Evolutionary conservation across 2,797 vertebrate genomes (phyloP), one percentile per base, ranked within the genome.

Genomic region (Sebastes reedi): DNA sequence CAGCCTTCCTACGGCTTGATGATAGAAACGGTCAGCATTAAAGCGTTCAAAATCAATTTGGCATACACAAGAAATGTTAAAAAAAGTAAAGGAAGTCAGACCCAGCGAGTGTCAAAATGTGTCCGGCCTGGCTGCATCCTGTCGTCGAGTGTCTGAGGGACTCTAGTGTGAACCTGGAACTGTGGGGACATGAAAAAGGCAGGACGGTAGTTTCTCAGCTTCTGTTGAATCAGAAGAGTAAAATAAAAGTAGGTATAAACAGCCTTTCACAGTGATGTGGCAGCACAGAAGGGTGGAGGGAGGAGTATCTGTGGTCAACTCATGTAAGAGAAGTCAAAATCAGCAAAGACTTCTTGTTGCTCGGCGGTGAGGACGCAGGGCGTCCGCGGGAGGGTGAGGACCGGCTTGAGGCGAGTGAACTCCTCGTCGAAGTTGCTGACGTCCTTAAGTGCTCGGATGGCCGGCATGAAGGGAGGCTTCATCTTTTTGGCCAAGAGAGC

Each of bases 401-500:
- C 87, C 0, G 98, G 97, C 59, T 96, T 95, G 77, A 98, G 95
- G 3, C 93, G 92, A 0, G 98, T 99, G 93, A 99, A 99, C 92
- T 98, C 97, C 70, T 96, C 93, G 62, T 99, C 98, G 0, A 99
- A 99, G 93, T 99, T 98, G 71, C 97, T 96, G 76, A 98, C 94
- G 29, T 99, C 98, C 0, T 92, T 92, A 0, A 93, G 92, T 2
- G 95, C 92, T 55, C 87, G 93, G 80, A 99, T 86, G 1, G 83
- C 85, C 0, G 98, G 98, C 81, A 97, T 91, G 60, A 97, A 97
- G 1, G 98, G 98, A 0, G 98, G 97, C 90, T 92, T 96, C 79
- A 96, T 39, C 9, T 83, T 94, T 64, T 96, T 97, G 83, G 96
- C 91, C 42, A 98, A 91, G 46, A 99, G 92, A 75, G 96, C 96